Evolutionary conservation across 2,888 invertebrate genomes (phyloP), one percentile per base, ranked within the genome.

Genomic region (Teleiodes luculella): DNA sequence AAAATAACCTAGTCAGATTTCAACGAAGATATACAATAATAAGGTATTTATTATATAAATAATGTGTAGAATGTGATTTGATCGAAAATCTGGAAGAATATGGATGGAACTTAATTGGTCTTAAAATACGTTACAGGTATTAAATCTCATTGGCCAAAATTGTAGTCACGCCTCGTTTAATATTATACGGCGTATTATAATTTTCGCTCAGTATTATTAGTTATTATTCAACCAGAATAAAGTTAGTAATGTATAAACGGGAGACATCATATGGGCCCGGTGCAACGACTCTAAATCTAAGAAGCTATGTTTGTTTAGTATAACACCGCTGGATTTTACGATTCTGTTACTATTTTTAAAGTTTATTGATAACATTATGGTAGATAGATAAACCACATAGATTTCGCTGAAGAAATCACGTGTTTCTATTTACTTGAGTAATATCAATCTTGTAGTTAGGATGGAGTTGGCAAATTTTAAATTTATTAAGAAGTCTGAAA

Each of bases 121-220:
- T 20, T 57, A 52, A 58, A 43, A 60, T 58, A 59, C 57, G 62
- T 64, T 65, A 64, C 65, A 65, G 65, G 66, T 65, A 66, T 49
- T 37, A 18, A 66, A 80, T 83, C 84, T 86, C 86, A 74, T 80
- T 76, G 84, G 85, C 85, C 85, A 86, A 86, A 86, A 82, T 82
- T 82, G 75, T 83, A 83, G 77, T 80, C 67, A 80, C 80, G 82
- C 80, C 75, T 65, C 63, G 63, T 66, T 74, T 68, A 71, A 72
- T 70, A n/a, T n/a, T n/a, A n/a, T n/a, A 66, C 72, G 76, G 80
- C 77, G 79, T 79, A 78, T 80, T 81, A 82, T 83, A 70, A 79
- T 85, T 83, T 85, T 80, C 78, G 78, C 82, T 83, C 83, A 84
- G 84, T 85, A 82, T 84, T 84, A 86, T 80, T 85, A 83, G 78